These are phyloP conservation scores for Misgurnus mizolepis DNA, from an alignment of 2,113 vertebrate genomes.

Conservation along the genomic window DNA sequence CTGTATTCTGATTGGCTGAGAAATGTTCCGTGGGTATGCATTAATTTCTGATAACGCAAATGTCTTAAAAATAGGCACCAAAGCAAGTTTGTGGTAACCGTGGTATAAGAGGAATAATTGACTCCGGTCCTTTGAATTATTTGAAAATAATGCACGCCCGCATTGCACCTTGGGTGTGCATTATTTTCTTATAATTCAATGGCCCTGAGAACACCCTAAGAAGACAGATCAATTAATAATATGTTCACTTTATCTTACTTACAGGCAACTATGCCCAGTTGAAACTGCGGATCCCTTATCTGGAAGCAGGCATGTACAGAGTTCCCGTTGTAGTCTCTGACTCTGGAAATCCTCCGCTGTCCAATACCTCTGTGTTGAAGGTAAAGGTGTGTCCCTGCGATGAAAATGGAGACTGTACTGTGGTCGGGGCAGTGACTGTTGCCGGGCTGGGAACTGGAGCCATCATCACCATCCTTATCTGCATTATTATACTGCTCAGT, in stretches of 20 bases:
- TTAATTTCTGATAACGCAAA: too few relatives aligned
- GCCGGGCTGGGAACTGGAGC: constrained; percentile 93
- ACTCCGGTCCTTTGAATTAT: too few relatives aligned
- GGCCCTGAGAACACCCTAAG: too few relatives aligned
- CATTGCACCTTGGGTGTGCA: too few relatives aligned
- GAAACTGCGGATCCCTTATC: constrained; percentile 83
- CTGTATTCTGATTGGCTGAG: too few relatives aligned
- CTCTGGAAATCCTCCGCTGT: constrained; percentile 94
- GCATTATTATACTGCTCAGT: constrained; percentile 93
- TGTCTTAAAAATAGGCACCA: too few relatives aligned
- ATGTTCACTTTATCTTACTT: background rate
- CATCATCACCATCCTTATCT: constrained; percentile 93
- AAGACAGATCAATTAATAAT: background rate
- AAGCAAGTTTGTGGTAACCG: too few relatives aligned
- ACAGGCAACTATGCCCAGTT: constrained; percentile 93
- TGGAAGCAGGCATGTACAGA: constrained; percentile 87
- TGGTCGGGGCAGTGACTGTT: constrained; percentile 86
- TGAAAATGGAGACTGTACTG: constrained; percentile 91
- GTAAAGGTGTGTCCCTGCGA: constrained; percentile 97
- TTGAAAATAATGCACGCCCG: too few relatives aligned
- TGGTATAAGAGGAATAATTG: too few relatives aligned
- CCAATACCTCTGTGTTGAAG: constrained; percentile 89
- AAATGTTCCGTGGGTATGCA: too few relatives aligned
- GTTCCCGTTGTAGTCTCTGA: constrained; percentile 91
- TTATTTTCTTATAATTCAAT: too few relatives aligned